Percentiles rank a stretch among this genome's conserved stretches.
Evolutionary conservation across 2,888 invertebrate genomes (phyloP).

Genomic region (Laothoe populi): DNA sequence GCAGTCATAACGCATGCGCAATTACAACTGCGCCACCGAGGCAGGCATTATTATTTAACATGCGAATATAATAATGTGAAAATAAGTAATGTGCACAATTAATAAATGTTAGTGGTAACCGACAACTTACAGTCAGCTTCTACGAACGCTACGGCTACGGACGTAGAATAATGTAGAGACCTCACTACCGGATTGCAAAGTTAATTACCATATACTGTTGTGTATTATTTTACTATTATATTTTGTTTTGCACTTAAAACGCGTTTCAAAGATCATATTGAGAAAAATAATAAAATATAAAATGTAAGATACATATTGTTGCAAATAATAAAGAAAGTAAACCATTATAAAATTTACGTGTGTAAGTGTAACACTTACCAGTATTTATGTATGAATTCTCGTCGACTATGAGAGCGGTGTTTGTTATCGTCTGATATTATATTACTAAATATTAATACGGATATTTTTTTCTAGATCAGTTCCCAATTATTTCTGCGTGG

Average conservation of each 20-base stretch:
- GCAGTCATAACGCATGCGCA: no score
- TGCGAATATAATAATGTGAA: no score
- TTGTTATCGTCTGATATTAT: background rate
- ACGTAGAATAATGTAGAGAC: constrained; percentile 17
- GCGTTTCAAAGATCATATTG: no score
- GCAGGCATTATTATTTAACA: no score
- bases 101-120: constrained; percentile 16
- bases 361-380: background rate
- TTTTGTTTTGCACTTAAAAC: background rate
- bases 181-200: background rate
- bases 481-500: background rate
- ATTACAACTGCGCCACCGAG: no score
- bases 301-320: background rate
- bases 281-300: no score
- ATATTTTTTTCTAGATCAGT: background rate
- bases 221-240: background rate
- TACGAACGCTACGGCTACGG: constrained; percentile 17
- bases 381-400: background rate
- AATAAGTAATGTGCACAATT: constrained; percentile 7
- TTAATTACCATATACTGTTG: background rate
- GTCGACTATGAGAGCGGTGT: background rate
- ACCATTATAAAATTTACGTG: background rate
- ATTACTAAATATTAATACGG: background rate
- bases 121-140: constrained; percentile 8
- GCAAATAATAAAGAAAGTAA: background rate